Base-by-base conservation (phyloP, 2,888 invertebrate genomes). In the Xestia ashworthii region DNA sequence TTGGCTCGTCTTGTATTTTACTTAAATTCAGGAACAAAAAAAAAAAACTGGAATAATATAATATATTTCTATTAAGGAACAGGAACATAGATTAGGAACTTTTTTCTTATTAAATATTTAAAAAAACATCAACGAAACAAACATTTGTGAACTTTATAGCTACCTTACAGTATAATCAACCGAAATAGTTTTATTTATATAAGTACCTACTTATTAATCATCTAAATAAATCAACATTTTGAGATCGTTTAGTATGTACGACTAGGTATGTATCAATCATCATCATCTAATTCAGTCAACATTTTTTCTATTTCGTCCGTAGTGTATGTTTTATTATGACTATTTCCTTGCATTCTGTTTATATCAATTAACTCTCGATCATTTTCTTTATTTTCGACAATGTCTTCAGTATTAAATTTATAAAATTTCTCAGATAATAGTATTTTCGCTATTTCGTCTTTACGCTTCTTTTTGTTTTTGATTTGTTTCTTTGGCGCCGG, bases 381-480 rank as follows among this genome's bases (percentile, higher is more conserved):
- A 71, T 71, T 71, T 71, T 71, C 71, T 71, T 71, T 71, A 46
- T 71, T 71, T 71, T 71, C 62, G 0, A 71, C 71, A 71, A 71
- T 71, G 32, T 70, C 70, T 70, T 62, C 38, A 82, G 2, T 48
- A 65, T 74, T 46, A 66, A 53, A 66, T 74, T 74, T 66, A 74
- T 74, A 67, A 66, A 74, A 66, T 66, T 74, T 58, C 66, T 74
- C 73, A 65, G 73, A 74, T 38, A 58, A 74, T 74, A 58, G 9
- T 58, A 74, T 67, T 12, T 66, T 66, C 6, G 67, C 22, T 65
- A 74, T 66, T 55, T 74, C 55, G 73, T 71, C 62, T 62, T 62
- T 62, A 22, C 38, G 12, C 58, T 58, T 58, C 25, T 58, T 48
- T 65, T 70, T 65, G 44, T 25, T 68, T 69, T 60, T 65, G 44